phyloP scores from a whole-genome alignment of 2,113 vertebrate genomes.

The Halcyon malimbica region DNA sequence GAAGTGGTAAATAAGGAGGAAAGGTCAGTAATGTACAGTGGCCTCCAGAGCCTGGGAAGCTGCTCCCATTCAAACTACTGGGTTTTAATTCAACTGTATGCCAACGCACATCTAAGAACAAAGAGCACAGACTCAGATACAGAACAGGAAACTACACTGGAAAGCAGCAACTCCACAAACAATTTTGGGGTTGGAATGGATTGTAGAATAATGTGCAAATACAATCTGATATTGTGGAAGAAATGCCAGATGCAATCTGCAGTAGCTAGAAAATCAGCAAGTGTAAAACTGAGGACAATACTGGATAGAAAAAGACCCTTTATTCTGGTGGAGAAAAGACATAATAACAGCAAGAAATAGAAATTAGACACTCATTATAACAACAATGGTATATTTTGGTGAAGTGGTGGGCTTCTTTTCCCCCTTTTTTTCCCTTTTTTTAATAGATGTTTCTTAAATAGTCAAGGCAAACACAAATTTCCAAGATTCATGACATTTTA shows the following conservation, averaged over 20 bases:
- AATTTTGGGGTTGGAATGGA: neutral
- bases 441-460: neutral
- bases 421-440: neutral
- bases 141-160: neutral
- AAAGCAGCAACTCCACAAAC: neutral
- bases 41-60: neutral
- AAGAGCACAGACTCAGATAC: neutral
- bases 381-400: neutral
- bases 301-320: neutral
- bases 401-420: neutral
- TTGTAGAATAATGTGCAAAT: neutral
- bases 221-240: neutral
- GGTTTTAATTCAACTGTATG: neutral
- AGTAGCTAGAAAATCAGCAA: neutral
- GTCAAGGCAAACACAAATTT: neutral
- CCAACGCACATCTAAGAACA: neutral
- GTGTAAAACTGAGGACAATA: neutral
- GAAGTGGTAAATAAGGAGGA: neutral
- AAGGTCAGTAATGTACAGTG: neutral
- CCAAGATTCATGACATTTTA: neutral
- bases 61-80: neutral
- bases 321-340: neutral
- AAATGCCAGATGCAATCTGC: neutral
- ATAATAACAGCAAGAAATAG: neutral
- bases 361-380: neutral